Base-by-base conservation (phyloP, 2,113 vertebrate genomes). In the Strigops habroptila region DNA sequence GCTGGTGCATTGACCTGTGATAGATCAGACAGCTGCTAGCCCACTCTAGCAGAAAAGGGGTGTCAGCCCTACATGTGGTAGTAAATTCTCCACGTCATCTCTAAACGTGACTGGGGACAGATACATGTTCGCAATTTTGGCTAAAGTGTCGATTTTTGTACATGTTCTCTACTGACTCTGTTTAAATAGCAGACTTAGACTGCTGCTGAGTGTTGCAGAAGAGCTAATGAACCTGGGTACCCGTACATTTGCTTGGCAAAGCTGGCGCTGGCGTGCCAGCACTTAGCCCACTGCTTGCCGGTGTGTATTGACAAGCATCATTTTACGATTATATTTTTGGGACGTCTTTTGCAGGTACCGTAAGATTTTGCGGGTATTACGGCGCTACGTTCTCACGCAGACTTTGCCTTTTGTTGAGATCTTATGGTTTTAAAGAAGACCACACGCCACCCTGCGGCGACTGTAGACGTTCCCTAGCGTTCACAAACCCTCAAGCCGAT, bases 381-480 rank as follows among this genome's bases (percentile, higher is more conserved):
- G 12, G 21, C 2, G 1, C 15, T 28, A 10, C 1, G 9, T 33
- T 59, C 16, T 30, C 21, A 15, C 43, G 6, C 14, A 7, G 27
- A 10, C 51, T 75, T 27, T 9, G 6, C 11, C 46, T 19, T 1
- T 10, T 7, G 30, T 27, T 9, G 14, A 17, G 14, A 28, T 64
- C 14, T 9, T 4, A 33, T 2, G 17, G 17, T 52, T 39, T 55
- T 21, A 43, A 52, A 37, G 31, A 24, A 63, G 52, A 69, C 69
- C 25, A 1, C 6, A 17, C 41, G 14, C 2, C 12, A 24, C 12
- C 2, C 10, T 2, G 9, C 1, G 15, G 37, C 30, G 55, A 3
- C 14, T 3, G n/a, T 2, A 25, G 2, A 2, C 6, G 6, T 6
- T 22, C 21, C 14, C 33, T 2, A 25, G 30, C 19, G 4, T 14